Evolutionary conservation across 2,888 invertebrate genomes (phyloP).

Genomic region (Ennomos fuscantarius): DNA sequence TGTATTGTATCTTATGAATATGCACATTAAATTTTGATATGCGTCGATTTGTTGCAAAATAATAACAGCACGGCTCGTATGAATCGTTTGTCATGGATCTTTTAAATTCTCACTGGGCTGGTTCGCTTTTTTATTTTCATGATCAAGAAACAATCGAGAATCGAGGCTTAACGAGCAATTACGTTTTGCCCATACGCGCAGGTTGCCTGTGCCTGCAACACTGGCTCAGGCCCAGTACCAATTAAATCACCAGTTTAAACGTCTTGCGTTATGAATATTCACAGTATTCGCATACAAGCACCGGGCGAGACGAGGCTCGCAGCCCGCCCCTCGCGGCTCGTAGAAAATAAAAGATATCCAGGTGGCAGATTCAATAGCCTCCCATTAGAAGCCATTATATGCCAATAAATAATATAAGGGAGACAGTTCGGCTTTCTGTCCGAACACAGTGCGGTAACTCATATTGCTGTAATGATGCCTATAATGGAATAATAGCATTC

Average conservation of each 20-base stretch:
- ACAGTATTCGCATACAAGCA: constrained; percentile 72
- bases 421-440: constrained; percentile 75
- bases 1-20: constrained; percentile 23
- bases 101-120: constrained; percentile 58
- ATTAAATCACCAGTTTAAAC: constrained; percentile 72
- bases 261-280: constrained; percentile 75
- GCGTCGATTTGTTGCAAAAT: constrained; percentile 39
- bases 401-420: constrained; percentile 80
- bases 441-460: constrained; percentile 72
- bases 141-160: constrained; percentile 79
- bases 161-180: constrained; percentile 81
- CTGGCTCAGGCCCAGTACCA: constrained; percentile 61
- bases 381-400: constrained; percentile 83
- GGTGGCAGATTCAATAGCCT: constrained; percentile 82
- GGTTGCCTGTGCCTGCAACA: constrained; percentile 50
- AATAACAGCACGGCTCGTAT: constrained; percentile 36
- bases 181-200: constrained; percentile 70
- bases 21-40: constrained; percentile 25
- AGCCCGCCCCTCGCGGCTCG: constrained; percentile 55
- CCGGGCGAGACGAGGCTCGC: constrained; percentile 41
- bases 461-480: constrained; percentile 70
- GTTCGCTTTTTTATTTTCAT: constrained; percentile 68
- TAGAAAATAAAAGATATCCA: constrained; percentile 74
- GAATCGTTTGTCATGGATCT: constrained; percentile 56
- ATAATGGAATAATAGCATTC: constrained; percentile 67